A percentile compares a stretch with the other conserved stretches of the same genome.
Evolutionary conservation across 2,113 vertebrate species (phyloP).

Genomic region (Cavia aperea): DNA sequence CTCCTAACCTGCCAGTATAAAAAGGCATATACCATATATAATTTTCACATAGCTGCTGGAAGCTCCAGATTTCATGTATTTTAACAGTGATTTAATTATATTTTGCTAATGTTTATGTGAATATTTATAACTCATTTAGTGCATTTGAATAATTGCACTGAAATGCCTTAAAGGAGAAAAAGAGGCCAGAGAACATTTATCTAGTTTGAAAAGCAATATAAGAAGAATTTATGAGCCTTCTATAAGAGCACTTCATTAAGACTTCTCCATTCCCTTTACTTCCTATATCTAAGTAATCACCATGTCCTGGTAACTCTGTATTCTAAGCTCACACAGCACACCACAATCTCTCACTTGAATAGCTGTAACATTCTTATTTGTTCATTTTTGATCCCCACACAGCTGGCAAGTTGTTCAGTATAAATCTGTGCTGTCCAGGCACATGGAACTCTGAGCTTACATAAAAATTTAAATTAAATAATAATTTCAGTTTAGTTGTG

Average conservation of each 20-base stretch:
- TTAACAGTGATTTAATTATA: neutral
- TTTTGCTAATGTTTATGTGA: neutral
- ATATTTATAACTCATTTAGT: neutral
- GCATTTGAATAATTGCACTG: neutral
- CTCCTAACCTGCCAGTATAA: neutral
- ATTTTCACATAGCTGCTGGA: neutral
- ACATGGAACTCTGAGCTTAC: neutral
- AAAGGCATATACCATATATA: neutral
- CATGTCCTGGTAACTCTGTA: neutral
- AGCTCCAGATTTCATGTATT: neutral
- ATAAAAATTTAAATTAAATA: neutral
- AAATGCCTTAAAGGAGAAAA: slow-evolving; percentile 1
- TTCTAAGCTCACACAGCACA: neutral
- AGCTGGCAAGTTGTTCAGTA: neutral
- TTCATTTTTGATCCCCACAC: neutral
- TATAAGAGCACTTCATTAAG: neutral
- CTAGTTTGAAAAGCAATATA: neutral
- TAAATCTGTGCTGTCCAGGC: neutral
- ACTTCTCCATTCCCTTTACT: neutral
- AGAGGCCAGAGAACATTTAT: neutral
- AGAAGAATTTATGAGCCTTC: neutral
- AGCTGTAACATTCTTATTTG: too few relatives aligned
- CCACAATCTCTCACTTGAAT: neutral
- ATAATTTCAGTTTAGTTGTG: neutral
- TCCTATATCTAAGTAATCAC: neutral